Evolutionary conservation across 1,140 invertebrate species (phyloP), one percentile per base, ranked within the genome.

Genomic region (Pogonus chalceus): DNA sequence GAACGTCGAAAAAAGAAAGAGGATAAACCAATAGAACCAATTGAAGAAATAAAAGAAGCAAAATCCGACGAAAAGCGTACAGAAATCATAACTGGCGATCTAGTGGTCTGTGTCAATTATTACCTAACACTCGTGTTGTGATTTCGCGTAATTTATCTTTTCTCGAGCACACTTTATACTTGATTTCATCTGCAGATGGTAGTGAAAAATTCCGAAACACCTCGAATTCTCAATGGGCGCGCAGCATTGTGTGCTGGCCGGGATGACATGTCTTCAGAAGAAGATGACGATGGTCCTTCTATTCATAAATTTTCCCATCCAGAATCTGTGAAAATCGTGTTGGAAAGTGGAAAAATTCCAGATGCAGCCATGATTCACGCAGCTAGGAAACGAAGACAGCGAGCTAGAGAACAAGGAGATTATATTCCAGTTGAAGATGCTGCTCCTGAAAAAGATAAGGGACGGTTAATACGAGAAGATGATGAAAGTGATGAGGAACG

Each of bases 361-460:
- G 92, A 97, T 79, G 92, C 94, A 9, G 92, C 90, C 35, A 87
- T 93, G 76, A 97, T 98, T 68, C 93, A 97, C 74, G 90, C 90
- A 55, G 90, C 92, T 20, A 79, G 93, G 60, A 97, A 96, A 74
- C 82, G 87, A 57, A 77, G 93, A 61, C 92, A 96, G 73, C 82
- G 90, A 76, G 92, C 85, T 18, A 69, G 87, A 66, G 85, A 89
- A 73, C 76, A 83, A 65, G 87, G 85, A 50, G 88, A 91, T 66
- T 88, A 79, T 67, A 82, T 93, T 65, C 83, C 88, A 21, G 57
- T 92, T 20, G 85, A 90, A 66, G 86, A 91, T 49, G 72, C 73
- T 49, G 69, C 75, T 52, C 58, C 60, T 20, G 66, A 69, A 53
- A 58, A 18, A 67, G 73, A 65, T 67, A 73, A 54, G 72, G 74